phyloP scores from a whole-genome alignment of 92 coral and sea anemone species.

The Palythoa caribaeorum region DNA sequence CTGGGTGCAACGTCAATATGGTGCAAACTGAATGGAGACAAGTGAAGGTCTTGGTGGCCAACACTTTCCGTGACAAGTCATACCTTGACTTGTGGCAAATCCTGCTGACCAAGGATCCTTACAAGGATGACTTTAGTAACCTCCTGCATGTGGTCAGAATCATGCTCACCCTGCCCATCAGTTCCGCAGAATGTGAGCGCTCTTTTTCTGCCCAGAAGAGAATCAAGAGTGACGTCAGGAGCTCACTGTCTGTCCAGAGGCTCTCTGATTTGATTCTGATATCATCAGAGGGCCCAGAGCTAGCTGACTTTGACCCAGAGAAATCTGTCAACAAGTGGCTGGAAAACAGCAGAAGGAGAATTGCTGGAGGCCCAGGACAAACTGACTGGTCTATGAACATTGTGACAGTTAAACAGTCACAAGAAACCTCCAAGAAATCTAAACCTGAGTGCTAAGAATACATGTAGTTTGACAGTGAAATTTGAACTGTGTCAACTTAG shows the following conservation, averaged over 20 bases:
- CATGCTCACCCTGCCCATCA: constrained; percentile 3
- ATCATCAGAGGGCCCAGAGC: constrained; percentile 23
- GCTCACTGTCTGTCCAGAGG: constrained; percentile 5
- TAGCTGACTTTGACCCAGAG: background rate
- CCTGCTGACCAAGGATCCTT: constrained; percentile 15
- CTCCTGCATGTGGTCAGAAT: background rate
- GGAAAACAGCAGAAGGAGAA: too few relatives aligned
- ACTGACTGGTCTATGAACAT: too few relatives aligned
- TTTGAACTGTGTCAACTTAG: too few relatives aligned
- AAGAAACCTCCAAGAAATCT: too few relatives aligned
- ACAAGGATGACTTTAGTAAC: constrained; percentile 5
- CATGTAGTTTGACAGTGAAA: too few relatives aligned
- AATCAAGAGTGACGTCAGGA: background rate
- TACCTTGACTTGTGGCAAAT: background rate
- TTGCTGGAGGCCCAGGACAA: too few relatives aligned
- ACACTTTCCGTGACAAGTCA: background rate
- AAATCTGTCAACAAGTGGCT: too few relatives aligned
- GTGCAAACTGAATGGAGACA: constrained; percentile 25
- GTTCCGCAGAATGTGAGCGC: constrained; percentile 17
- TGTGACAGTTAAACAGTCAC: too few relatives aligned
- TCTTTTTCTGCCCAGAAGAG: constrained; percentile 25
- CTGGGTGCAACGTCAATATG: constrained; percentile 19
- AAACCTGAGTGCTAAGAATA: too few relatives aligned
- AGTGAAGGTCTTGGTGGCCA: constrained; percentile 6
- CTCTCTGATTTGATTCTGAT: constrained; percentile 15